Evolutionary conservation across 2,113 vertebrate species (phyloP).

Genomic region (Sclerurus mexicanus): DNA sequence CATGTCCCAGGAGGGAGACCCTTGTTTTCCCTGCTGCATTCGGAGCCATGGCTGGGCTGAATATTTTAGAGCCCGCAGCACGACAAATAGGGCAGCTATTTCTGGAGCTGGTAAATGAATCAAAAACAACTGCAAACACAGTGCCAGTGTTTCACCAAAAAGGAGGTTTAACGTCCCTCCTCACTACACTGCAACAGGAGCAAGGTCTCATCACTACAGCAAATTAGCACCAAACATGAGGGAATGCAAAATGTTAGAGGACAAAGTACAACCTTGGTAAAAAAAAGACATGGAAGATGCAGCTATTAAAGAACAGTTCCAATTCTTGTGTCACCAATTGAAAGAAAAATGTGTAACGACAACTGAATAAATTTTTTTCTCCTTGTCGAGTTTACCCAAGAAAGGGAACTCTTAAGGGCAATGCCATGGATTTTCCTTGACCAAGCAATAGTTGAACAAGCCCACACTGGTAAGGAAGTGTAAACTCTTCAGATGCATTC

Average conservation of each 20-base stretch:
- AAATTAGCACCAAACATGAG: background rate
- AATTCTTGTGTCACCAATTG: background rate
- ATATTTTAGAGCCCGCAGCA: background rate
- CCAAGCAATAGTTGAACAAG: background rate
- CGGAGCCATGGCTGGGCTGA: background rate
- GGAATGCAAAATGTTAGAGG: background rate
- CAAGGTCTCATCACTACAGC: background rate
- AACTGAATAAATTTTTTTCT: background rate
- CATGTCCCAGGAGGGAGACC: accelerated
- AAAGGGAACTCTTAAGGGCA: background rate
- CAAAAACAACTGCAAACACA: background rate
- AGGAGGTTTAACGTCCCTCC: background rate
- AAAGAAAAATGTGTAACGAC: background rate
- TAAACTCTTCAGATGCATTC: background rate
- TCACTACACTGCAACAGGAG: accelerated
- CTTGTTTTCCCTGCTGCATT: background rate
- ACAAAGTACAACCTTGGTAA: background rate
- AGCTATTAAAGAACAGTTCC: background rate
- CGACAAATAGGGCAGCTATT: background rate
- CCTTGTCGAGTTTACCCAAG: background rate
- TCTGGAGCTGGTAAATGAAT: background rate
- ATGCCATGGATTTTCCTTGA: background rate
- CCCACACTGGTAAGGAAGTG: background rate
- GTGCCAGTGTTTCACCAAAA: accelerated
- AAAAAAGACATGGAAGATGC: background rate